Percentiles rank a stretch among this genome's conserved stretches.
These are phyloP conservation scores for Cartodere bifasciata DNA, from an alignment of 2,888 invertebrate genomes.

Conservation along the genomic window DNA sequence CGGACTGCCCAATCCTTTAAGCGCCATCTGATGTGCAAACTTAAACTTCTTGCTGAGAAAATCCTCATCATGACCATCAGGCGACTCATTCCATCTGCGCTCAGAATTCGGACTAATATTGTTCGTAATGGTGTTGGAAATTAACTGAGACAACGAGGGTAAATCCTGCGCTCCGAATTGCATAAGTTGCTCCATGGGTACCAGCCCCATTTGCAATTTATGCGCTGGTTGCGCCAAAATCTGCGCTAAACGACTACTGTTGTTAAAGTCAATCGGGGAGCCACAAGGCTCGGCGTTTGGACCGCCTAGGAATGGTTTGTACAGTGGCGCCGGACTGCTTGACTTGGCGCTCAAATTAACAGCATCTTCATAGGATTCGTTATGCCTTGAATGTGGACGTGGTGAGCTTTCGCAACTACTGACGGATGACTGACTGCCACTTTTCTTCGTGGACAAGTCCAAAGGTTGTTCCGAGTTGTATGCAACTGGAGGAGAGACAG, in stretches of 20 bases:
- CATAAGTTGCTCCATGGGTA: slow-evolving; percentile 55
- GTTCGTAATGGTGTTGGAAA: slow-evolving; percentile 37
- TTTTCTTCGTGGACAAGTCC: slow-evolving; percentile 79
- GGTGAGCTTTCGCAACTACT: slow-evolving; percentile 51
- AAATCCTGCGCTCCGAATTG: slow-evolving; percentile 45
- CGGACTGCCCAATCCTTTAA: slow-evolving; percentile 32
- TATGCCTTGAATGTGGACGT: slow-evolving; percentile 47
- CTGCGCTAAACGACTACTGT: slow-evolving; percentile 35
- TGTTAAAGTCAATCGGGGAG: slow-evolving; percentile 36
- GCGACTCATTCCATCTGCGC: slow-evolving; percentile 37
- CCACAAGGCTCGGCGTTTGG: slow-evolving; percentile 34
- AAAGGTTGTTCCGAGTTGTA: slow-evolving; percentile 62
- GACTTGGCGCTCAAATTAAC: slow-evolving; percentile 67
- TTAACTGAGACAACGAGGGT: slow-evolving; percentile 43
- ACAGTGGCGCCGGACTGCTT: slow-evolving; percentile 43
- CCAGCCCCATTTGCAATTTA: slow-evolving; percentile 35
- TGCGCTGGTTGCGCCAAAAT: slow-evolving; percentile 37
- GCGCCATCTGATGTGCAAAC: slow-evolving; percentile 26
- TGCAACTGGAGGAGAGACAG: slow-evolving; percentile 8
- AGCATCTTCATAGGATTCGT: slow-evolving; percentile 55
- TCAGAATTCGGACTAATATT: slow-evolving; percentile 55
- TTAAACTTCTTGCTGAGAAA: slow-evolving; percentile 29
- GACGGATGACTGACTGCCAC: slow-evolving; percentile 40
- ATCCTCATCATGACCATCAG: slow-evolving; percentile 18
- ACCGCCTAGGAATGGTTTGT: slow-evolving; percentile 27